These are phyloP conservation scores for Peromyscus maniculatus DNA, from an alignment of 2,113 vertebrate genomes.

Conservation along the genomic window DNA sequence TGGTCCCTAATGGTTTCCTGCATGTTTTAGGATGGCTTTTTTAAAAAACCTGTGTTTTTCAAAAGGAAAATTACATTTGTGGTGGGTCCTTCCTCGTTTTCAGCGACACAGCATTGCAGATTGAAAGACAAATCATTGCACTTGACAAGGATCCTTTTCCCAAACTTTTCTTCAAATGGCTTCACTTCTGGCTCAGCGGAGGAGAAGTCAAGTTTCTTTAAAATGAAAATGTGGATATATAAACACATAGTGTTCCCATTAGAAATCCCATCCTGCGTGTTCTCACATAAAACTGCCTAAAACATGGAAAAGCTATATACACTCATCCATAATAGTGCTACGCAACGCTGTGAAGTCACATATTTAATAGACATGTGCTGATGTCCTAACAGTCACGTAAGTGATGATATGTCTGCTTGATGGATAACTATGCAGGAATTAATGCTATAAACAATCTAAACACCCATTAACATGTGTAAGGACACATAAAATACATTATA, in stretches of 20 bases:
- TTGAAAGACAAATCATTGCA: constrained; percentile 99
- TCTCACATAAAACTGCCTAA: neutral
- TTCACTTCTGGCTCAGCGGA: constrained; percentile 95
- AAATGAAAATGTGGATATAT: constrained; percentile 69
- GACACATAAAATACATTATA: neutral
- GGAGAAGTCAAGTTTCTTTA: constrained; percentile 97
- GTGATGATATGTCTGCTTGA: neutral
- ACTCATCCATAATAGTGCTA: neutral
- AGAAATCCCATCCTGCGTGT: neutral
- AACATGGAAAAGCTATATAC: neutral
- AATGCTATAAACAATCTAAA: constrained; percentile 5
- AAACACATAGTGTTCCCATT: neutral
- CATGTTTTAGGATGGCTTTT: neutral
- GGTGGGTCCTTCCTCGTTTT: constrained; percentile 98
- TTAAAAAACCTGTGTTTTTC: neutral
- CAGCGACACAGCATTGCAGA: constrained; percentile 97
- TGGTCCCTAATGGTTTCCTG: neutral
- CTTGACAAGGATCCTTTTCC: constrained; percentile 96
- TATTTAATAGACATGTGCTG: neutral
- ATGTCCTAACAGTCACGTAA: constrained; percentile 14
- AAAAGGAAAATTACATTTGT: constrained; percentile 92
- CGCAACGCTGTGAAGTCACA: neutral
- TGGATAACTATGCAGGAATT: neutral
- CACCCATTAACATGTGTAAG: neutral
- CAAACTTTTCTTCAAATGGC: constrained; percentile 98